These are phyloP conservation scores for Tipula unca DNA, from an alignment of 2,888 invertebrate species.

Conservation along the genomic window DNA sequence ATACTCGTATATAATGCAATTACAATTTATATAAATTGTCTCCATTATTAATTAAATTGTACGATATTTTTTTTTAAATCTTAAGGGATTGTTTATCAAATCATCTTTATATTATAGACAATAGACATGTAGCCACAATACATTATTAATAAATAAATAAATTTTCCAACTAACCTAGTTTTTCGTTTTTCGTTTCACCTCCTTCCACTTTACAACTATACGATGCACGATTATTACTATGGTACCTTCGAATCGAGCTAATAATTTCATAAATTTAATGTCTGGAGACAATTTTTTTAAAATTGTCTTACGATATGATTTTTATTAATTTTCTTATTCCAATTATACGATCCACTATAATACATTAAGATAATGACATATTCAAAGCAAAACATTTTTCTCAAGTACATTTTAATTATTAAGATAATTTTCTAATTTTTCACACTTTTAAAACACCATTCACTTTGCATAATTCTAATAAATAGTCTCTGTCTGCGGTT, in stretches of 20 bases:
- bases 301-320: neutral
- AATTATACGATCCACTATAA: slow-evolving; percentile 43
- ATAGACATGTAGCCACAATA: neutral
- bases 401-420: slow-evolving; percentile 15
- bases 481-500: neutral
- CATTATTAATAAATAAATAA: neutral
- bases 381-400: slow-evolving; percentile 25
- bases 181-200: slow-evolving; percentile 14
- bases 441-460: neutral
- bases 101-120: neutral
- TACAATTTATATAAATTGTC: too few species aligned
- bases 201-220: neutral
- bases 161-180: slow-evolving; percentile 8
- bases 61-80: neutral
- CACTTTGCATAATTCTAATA: neutral
- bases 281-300: slow-evolving; percentile 8
- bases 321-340: slow-evolving; percentile 37
- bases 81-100: neutral
- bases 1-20: too few species aligned
- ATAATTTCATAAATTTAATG: slow-evolving; percentile 4
- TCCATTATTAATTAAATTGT: neutral
- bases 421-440: neutral
- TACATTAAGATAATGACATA: slow-evolving; percentile 43
- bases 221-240: neutral
- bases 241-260: neutral